Percentiles rank a stretch among this genome's conserved stretches.
phyloP scores from a whole-genome alignment of 92 coral and sea anemone species.

The Anthopleura xanthogrammica region DNA sequence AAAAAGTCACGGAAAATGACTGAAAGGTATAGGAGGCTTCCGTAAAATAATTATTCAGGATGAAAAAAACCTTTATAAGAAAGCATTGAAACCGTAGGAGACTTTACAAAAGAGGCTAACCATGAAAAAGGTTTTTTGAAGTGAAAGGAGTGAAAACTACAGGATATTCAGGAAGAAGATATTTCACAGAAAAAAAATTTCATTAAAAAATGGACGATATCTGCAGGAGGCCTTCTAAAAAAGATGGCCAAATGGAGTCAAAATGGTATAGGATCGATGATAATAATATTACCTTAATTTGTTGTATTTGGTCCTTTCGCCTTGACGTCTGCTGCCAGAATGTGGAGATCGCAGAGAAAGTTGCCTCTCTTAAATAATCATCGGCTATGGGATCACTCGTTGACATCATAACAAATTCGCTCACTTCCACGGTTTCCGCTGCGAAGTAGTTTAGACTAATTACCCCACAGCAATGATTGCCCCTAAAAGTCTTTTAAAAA shows the following conservation, averaged over 20 bases:
- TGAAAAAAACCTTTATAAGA: too few relatives aligned
- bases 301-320: neutral
- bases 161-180: neutral
- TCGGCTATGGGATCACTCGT: neutral
- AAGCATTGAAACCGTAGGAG: neutral
- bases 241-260: neutral
- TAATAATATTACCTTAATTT: neutral
- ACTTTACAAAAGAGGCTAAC: neutral
- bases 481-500: neutral
- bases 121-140: neutral
- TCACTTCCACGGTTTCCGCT: slow-evolving; percentile 6
- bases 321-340: neutral
- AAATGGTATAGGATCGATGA: neutral
- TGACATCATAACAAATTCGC: slow-evolving; percentile 2
- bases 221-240: neutral
- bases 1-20: neutral
- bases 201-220: neutral
- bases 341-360: neutral
- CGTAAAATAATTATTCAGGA: neutral
- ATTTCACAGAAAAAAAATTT: neutral
- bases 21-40: neutral
- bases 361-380: neutral
- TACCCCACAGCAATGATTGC: slow-evolving; percentile 9
- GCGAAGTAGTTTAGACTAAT: slow-evolving; percentile 10
- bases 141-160: neutral